Conservation (phyloP, 2,113 vertebrate genomes). For the Panurus biarmicus region DNA sequence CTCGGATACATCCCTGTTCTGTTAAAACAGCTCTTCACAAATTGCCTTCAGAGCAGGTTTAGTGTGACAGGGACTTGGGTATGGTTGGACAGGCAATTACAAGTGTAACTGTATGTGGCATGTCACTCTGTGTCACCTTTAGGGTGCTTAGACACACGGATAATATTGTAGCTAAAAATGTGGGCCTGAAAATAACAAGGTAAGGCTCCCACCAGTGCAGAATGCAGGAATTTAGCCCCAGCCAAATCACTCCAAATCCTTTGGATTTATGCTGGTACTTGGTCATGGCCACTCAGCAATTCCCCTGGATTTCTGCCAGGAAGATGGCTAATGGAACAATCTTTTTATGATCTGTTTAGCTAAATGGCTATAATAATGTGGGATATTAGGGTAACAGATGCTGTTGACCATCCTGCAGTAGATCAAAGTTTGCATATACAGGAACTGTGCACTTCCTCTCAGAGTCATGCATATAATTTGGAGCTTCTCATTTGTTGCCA, state of each 20-base stretch:
- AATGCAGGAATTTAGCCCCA: not conserved
- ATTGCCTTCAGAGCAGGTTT: not conserved
- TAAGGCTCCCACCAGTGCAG: not conserved
- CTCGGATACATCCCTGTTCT: accelerated
- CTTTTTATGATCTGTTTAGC: slow-evolving; percentile 28
- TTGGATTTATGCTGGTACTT: not conserved
- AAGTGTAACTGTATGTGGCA: not conserved
- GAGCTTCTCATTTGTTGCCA: slow-evolving; percentile 28
- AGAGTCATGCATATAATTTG: not conserved
- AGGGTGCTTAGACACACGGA: not conserved
- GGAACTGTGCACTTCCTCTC: slow-evolving; percentile 26
- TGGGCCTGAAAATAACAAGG: not conserved
- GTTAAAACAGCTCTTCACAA: not conserved
- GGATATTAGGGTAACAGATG: slow-evolving; percentile 28
- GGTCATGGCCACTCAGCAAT: not conserved
- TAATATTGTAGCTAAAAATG: not conserved
- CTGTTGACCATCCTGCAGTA: slow-evolving; percentile 28
- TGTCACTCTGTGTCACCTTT: not conserved
- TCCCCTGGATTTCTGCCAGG: slow-evolving; percentile 12
- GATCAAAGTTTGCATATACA: slow-evolving; percentile 3
- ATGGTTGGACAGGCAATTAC: not conserved
- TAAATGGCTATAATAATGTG: slow-evolving; percentile 18
- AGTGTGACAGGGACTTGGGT: not conserved
- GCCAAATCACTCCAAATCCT: not conserved
- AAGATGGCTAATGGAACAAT: slow-evolving; percentile 4